phyloP scores from a whole-genome alignment of 2,888 invertebrate genomes.

The Archips xylosteana region DNA sequence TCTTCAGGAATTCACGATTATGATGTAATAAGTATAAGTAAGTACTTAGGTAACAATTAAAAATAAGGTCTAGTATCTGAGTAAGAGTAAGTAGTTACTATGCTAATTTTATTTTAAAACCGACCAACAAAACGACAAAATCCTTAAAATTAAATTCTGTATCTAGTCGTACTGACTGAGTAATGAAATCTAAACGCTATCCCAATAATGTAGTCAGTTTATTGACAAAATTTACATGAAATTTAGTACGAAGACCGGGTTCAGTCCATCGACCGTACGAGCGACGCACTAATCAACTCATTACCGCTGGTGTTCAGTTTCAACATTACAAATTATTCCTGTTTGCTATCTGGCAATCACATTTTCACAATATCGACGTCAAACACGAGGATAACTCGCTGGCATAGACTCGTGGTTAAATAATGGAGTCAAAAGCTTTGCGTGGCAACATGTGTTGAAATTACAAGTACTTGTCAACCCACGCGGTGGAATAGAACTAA shows the following conservation, averaged over 20 bases:
- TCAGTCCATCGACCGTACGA: neutral
- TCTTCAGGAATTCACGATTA: too few species aligned
- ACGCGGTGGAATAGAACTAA: slow-evolving; percentile 62
- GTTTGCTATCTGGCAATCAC: slow-evolving; percentile 49
- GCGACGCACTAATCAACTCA: slow-evolving; percentile 27
- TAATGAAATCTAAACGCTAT: neutral
- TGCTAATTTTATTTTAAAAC: too few species aligned
- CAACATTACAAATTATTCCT: slow-evolving; percentile 40
- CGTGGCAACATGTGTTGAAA: slow-evolving; percentile 21
- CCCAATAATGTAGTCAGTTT: neutral
- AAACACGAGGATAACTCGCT: slow-evolving; percentile 41
- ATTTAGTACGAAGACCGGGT: slow-evolving; percentile 5
- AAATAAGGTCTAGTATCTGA: too few species aligned
- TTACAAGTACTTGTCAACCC: slow-evolving; percentile 45
- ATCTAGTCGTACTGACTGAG: neutral
- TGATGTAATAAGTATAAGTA: too few species aligned
- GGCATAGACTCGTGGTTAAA: slow-evolving; percentile 25
- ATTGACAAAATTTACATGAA: slow-evolving; percentile 18
- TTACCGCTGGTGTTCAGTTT: slow-evolving; percentile 24
- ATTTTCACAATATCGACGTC: slow-evolving; percentile 52
- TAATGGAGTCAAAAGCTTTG: slow-evolving; percentile 14
- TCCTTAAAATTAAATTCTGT: too few species aligned
- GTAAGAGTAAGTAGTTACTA: too few species aligned
- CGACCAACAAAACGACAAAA: too few species aligned
- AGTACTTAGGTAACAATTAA: too few species aligned